Base-by-base conservation (phyloP, 2,888 invertebrate genomes). In the Aphidoletes aphidimyza region DNA sequence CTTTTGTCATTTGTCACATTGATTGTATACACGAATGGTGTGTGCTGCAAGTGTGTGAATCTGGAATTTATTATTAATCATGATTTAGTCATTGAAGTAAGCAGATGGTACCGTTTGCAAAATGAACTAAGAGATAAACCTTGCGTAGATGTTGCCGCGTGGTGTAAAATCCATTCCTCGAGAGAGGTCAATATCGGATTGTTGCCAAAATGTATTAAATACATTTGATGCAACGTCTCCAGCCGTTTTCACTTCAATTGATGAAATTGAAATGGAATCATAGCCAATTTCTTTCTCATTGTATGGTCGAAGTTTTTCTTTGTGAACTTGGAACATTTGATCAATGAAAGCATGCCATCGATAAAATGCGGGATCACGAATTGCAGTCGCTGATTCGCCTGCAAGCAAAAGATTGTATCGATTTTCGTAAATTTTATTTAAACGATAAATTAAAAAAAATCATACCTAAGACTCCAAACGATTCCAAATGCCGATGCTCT, bases 281-380 rank as follows among this genome's bases (percentile, higher is more conserved):
- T 30, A 34, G 69, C 81, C 39, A 88, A 94, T 94, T 90, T 87
- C 86, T 19, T 86, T 86, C 8, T 85, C 49, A 0, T 87, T 87
- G 86, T 89, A 90, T 5, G 87, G 87, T 14, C 87, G 87, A 19
- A 89, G 86, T 9, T 87, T 88, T 17, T 85, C 85, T 86, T 89
- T 89, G 86, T 89, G 88, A 84, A 88, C 86, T 84, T 87, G 86
- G 86, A 90, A 89, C 19, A 89, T 84, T 84, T 89, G 87, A 85
- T 89, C 89, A 36, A 90, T 87, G 85, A 87, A 88, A 83, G 88
- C 88, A 86, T 90, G 90, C 88, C 88, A 89, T 22, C 89, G 87
- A 86, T 89, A 90, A 86, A 89, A 90, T 0, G 88, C 87, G 9
- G 89, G 89, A 86, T 90, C 90, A 85, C 89, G 86, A 87, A 90